Evolutionary conservation across 53 echinoderm and acorn worm species (phyloP).

Genomic region (Paracentrotus lividus): DNA sequence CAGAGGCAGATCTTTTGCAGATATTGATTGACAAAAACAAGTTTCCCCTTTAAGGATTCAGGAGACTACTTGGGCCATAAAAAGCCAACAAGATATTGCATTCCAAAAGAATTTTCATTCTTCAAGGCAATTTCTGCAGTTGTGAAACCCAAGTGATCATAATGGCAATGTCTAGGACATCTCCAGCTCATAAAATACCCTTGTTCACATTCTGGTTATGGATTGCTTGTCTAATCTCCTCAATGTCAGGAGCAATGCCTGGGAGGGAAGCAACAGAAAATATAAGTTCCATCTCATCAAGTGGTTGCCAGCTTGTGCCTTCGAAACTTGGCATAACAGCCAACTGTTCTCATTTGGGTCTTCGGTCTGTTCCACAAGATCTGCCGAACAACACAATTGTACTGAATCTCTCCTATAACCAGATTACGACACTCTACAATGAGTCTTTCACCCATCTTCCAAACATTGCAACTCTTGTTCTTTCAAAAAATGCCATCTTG

Average conservation of each 20-base stretch:
- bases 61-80: background rate
- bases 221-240: background rate
- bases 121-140: background rate
- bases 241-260: background rate
- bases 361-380: slow-evolving; percentile 10
- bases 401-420: slow-evolving; percentile 1
- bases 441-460: background rate
- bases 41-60: background rate
- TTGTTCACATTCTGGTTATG: background rate
- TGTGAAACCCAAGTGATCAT: background rate
- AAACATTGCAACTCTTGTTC: background rate
- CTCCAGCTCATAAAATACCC: background rate
- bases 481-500: background rate
- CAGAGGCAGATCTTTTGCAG: background rate
- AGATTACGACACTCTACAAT: background rate
- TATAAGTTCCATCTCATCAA: background rate
- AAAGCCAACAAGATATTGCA: background rate
- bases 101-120: background rate
- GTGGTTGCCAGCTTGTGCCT: background rate
- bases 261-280: background rate
- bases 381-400: background rate
- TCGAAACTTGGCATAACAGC: background rate
- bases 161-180: background rate
- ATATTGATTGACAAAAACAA: background rate
- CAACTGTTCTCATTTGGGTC: background rate